Evolutionary conservation across 2,888 invertebrate genomes (phyloP).

Genomic region (Hypolimnas misippus): DNA sequence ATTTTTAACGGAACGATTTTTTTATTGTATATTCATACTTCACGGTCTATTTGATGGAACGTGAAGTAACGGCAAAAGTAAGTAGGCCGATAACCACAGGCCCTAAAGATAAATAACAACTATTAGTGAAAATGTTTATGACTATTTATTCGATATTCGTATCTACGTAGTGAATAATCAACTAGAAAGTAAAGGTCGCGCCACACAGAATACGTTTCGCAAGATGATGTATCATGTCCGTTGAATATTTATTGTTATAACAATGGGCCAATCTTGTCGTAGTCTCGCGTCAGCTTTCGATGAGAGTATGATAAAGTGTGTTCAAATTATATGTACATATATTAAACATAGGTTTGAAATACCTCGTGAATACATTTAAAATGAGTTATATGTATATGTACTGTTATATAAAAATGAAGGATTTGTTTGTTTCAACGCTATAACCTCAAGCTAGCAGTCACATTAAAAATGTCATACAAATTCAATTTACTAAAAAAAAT

Average conservation of each 20-base stretch:
- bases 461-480: too few relatives aligned
- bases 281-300: not conserved
- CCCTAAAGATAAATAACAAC: conserved; percentile 21
- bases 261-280: conserved; percentile 8
- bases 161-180: conserved; percentile 20
- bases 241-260: not conserved
- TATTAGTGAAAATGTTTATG: conserved; percentile 18
- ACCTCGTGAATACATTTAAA: not conserved
- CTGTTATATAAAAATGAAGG: too few relatives aligned
- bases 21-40: conserved; percentile 28
- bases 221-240: conserved; percentile 11
- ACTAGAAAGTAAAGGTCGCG: conserved; percentile 28
- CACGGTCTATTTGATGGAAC: conserved; percentile 40
- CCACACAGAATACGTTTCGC: not conserved
- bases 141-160: not conserved
- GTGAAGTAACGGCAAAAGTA: conserved; percentile 39
- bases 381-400: too few relatives aligned
- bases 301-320: not conserved
- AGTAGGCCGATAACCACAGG: conserved; percentile 28
- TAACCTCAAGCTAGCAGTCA: too few relatives aligned
- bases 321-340: not conserved
- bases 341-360: not conserved
- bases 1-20: conserved; percentile 14
- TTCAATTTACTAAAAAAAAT: too few relatives aligned
- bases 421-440: too few relatives aligned